Evolutionary conservation across 2,888 invertebrate species (phyloP).

Genomic region (Stenichneumon culpator): DNA sequence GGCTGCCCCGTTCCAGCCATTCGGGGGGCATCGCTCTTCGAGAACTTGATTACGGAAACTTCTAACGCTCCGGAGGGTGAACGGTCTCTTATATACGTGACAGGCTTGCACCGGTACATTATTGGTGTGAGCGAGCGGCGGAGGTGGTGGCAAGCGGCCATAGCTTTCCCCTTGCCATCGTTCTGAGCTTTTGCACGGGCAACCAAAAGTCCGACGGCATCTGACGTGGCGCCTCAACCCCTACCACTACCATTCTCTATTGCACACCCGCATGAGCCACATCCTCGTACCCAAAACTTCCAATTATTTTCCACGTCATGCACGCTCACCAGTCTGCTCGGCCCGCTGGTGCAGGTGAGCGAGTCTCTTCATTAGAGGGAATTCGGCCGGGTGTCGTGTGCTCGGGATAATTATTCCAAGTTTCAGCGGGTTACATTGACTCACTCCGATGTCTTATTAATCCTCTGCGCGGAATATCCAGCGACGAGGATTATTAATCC

Average conservation of each 20-base stretch:
- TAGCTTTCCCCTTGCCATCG: conserved; percentile 43
- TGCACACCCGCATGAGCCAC: conserved; percentile 34
- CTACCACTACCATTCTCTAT: conserved; percentile 42
- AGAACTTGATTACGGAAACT: conserved; percentile 62
- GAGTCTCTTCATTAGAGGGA: conserved; percentile 66
- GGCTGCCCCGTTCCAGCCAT: conserved; percentile 30
- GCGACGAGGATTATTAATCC: conserved; percentile 52
- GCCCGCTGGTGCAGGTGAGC: conserved; percentile 55
- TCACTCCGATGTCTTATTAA: conserved; percentile 66
- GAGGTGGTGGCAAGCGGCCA: conserved; percentile 39
- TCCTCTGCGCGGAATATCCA: conserved; percentile 45
- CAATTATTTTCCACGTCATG: conserved; percentile 70
- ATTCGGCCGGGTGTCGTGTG: conserved; percentile 50
- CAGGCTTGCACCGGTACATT: conserved; percentile 55
- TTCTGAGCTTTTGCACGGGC: conserved; percentile 46
- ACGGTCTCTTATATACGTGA: conserved; percentile 50
- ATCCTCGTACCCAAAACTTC: conserved; percentile 58
- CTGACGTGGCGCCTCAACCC: conserved; percentile 52
- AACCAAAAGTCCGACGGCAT: conserved; percentile 63
- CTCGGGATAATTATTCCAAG: conserved; percentile 68
- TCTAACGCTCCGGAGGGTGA: conserved; percentile 38
- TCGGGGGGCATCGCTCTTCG: conserved; percentile 52
- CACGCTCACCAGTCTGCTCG: conserved; percentile 51
- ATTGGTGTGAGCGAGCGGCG: conserved; percentile 38
- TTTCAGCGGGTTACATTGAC: conserved; percentile 64